Base-by-base conservation (phyloP, 2,797 vertebrate genomes). In the Poeciliopsis turneri region DNA sequence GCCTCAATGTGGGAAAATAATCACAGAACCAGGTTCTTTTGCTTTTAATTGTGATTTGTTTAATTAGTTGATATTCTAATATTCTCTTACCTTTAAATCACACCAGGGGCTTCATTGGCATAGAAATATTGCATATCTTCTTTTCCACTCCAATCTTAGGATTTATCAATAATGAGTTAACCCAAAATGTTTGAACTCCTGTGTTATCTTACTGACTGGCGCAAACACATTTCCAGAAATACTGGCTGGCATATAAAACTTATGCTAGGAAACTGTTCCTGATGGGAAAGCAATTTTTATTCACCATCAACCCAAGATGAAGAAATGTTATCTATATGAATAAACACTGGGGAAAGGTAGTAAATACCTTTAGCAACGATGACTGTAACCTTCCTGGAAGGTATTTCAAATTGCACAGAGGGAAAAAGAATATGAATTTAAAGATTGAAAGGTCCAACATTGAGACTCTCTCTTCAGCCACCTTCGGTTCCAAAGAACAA, bases 1-100 rank as follows among this genome's bases (percentile, higher is more conserved):
- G 46, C 94, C 95, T 8, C 93, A 79, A 47, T 98, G 97, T 87
- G 95, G 90, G 51, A 93, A 96, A 66, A 78, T 49, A 9, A 91
- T 89, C 71, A 49, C 36, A 15, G 77, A 51, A 1, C 2, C 86
- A 91, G 92, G 92, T 94, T 45, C 2, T 36, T 25, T 66, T 76
- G 3, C 36, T 45, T 41, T 45, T 8, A 30, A 36, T 43, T 23
- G 10, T 28, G 5, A 53, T 18, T 69, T 30, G 11, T 12, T 66
- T 30, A 49, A n/a, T 15, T 70, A 13, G 39, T 18, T 28, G 6
- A n/a, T 28, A 45, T 70, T 53, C 33, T n/a, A 57, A 41, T 23
- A 2, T 28, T 71, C n/a, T 39, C 41, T 28, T 71, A 11, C 23
- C 2, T 53, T 53, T n/a, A 45, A n/a, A 25, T 13, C 25, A 69